Percentiles rank a stretch among this genome's conserved stretches.
phyloP scores from a whole-genome alignment of 2,113 vertebrate genomes.

The Pseudopipra pipra region DNA sequence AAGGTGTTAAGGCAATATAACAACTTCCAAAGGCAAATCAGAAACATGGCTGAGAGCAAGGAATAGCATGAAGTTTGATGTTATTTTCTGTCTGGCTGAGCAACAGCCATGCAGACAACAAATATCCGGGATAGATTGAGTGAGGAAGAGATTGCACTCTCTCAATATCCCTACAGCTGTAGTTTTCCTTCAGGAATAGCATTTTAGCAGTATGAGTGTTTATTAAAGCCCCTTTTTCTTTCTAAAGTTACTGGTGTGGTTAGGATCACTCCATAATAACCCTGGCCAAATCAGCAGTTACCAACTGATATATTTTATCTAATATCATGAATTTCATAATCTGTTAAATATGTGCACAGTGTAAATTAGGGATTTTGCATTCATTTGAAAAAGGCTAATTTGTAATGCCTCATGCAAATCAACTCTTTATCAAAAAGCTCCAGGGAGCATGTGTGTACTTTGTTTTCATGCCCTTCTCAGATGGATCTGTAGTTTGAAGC shows the following conservation, averaged over 20 bases:
- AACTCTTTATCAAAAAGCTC: neutral
- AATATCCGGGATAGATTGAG: neutral
- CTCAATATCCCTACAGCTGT: fast-evolving
- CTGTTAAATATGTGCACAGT: neutral
- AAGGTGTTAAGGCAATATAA: neutral
- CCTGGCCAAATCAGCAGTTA: neutral
- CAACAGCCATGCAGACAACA: neutral
- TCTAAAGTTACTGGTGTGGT: neutral
- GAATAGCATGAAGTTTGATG: neutral
- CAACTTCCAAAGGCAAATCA: neutral
- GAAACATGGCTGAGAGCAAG: neutral
- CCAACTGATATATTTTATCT: neutral
- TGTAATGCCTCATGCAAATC: constrained; percentile 11
- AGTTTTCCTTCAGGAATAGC: neutral
- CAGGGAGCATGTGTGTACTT: neutral
- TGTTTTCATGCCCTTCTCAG: neutral
- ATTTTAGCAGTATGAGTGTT: neutral
- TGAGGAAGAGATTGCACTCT: neutral
- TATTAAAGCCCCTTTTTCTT: neutral
- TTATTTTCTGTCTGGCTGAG: neutral
- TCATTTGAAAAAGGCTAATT: neutral
- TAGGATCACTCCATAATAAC: neutral
- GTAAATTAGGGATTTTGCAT: neutral
- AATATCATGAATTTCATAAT: neutral
- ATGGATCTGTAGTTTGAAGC: neutral